A percentile compares a stretch with the other conserved stretches of the same genome.
phyloP scores from a whole-genome alignment of 2,113 vertebrate genomes.

The Silurus meridionalis region DNA sequence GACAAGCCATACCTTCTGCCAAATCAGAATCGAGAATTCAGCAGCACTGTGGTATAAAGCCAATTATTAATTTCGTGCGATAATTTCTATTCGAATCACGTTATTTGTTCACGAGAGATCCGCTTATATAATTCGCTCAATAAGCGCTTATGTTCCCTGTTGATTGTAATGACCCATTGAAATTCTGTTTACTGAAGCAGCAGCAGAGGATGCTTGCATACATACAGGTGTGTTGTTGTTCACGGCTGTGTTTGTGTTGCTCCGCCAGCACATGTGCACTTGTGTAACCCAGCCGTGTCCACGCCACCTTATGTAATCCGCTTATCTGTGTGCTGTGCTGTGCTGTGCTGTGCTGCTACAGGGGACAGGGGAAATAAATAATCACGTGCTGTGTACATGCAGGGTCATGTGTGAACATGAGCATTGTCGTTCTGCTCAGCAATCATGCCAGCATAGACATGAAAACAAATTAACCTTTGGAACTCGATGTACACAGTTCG shows the following conservation, averaged over 20 bases:
- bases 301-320: constrained; percentile 69
- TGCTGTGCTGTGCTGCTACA: constrained; percentile 42
- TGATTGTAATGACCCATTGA: constrained; percentile 15
- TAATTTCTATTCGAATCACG: neutral
- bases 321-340: constrained; percentile 52
- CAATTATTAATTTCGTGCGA: neutral
- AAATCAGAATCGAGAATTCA: neutral
- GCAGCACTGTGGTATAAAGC: neutral
- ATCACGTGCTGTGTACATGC: constrained; percentile 7
- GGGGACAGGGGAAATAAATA: constrained; percentile 40
- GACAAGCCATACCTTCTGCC: neutral
- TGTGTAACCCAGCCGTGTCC: constrained; percentile 69
- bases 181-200: constrained; percentile 9
- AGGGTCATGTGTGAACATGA: constrained; percentile 1
- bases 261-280: constrained; percentile 73
- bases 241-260: constrained; percentile 50
- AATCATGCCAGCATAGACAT: neutral
- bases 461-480: constrained; percentile 16
- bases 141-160: neutral
- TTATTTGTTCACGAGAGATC: neutral
- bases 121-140: neutral
- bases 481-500: neutral
- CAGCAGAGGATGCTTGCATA: neutral
- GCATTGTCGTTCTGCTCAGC: neutral
- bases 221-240: constrained; percentile 11